Percentiles rank a stretch among this genome's conserved stretches.
These are phyloP conservation scores for Disparrhopalites patrizii DNA, from an alignment of 2,888 invertebrate species.

Conservation along the genomic window DNA sequence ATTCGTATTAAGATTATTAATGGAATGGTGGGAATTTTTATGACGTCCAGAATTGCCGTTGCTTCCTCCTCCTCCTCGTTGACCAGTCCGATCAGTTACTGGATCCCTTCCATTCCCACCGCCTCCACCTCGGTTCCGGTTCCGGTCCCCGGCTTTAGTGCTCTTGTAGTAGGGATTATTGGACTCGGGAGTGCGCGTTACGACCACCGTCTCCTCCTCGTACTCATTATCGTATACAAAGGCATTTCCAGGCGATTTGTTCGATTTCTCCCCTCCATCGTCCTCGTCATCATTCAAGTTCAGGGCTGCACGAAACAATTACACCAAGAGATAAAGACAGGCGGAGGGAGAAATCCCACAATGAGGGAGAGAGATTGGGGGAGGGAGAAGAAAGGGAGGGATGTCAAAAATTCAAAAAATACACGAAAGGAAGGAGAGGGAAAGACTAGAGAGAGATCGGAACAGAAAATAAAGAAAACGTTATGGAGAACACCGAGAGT, in stretches of 20 bases:
- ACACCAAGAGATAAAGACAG: no score
- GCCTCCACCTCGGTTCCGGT: slow-evolving; percentile 4
- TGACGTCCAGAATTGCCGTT: slow-evolving; percentile 2
- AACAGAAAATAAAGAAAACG: no score
- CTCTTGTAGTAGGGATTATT: slow-evolving; percentile 14
- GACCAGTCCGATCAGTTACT: neutral
- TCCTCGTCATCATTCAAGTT: slow-evolving; percentile 70
- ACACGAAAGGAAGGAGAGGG: no score
- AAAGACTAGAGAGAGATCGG: no score
- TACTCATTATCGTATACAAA: slow-evolving; percentile 63
- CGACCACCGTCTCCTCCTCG: slow-evolving; percentile 64
- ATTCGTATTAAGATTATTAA: slow-evolving; percentile 23
- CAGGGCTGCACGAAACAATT: slow-evolving; percentile 7
- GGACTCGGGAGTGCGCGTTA: slow-evolving; percentile 6
- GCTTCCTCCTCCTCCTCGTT: neutral
- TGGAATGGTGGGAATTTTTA: slow-evolving; percentile 1
- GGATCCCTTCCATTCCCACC: neutral
- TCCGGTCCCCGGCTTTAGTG: neutral
- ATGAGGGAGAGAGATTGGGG: no score
- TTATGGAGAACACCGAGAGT: no score
- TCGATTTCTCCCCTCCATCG: slow-evolving; percentile 66
- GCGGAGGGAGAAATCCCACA: no score
- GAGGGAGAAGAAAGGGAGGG: no score
- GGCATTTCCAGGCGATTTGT: slow-evolving; percentile 65
- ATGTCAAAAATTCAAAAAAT: no score